A percentile compares a stretch with the other conserved stretches of the same genome.
These are phyloP conservation scores for Zapus hudsonius DNA, from an alignment of 2,113 vertebrate species.

Conservation along the genomic window DNA sequence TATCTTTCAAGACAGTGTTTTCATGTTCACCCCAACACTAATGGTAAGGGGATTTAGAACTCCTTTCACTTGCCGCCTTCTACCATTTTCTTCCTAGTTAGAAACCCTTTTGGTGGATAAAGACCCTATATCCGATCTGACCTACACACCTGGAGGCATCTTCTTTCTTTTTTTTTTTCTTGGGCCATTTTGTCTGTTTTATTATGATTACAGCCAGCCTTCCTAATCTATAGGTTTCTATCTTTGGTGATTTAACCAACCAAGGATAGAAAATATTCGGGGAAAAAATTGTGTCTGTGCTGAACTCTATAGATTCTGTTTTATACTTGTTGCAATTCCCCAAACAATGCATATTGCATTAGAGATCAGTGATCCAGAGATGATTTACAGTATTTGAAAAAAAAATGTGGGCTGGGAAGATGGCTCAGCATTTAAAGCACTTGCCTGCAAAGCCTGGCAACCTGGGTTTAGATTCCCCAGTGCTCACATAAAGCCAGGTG, in stretches of 20 bases:
- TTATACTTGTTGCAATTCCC: background rate
- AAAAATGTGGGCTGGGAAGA: too few relatives aligned
- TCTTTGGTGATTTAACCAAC: background rate
- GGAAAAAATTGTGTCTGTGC: background rate
- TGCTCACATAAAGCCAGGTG: too few relatives aligned
- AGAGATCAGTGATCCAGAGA: background rate
- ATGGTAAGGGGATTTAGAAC: background rate
- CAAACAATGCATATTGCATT: background rate
- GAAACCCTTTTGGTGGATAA: background rate
- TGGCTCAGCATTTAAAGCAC: too few relatives aligned
- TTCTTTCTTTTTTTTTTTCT: background rate
- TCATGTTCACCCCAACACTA: background rate
- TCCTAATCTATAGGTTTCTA: background rate
- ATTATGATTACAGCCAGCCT: background rate
- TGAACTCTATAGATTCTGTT: background rate
- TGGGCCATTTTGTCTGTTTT: background rate
- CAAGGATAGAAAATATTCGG: background rate
- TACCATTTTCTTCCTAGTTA: constrained; percentile 9
- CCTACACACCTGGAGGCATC: background rate
- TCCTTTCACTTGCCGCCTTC: background rate
- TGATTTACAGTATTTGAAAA: background rate
- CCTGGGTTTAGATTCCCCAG: too few relatives aligned
- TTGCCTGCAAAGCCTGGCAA: too few relatives aligned
- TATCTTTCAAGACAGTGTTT: background rate
- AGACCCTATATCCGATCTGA: background rate